Base-by-base conservation (phyloP, 2,797 vertebrate species). In the Manis crassicaudata region DNA sequence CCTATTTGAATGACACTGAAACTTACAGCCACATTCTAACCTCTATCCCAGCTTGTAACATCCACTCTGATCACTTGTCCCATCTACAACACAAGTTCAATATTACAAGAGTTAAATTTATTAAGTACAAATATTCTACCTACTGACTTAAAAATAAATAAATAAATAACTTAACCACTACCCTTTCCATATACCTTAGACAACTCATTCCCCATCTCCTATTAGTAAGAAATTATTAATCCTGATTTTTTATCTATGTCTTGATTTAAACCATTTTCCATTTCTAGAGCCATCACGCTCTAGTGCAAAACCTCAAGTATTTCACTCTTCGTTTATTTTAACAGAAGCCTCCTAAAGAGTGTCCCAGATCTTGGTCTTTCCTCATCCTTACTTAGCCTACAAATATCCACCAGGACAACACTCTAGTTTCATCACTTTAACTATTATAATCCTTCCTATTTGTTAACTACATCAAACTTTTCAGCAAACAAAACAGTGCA, bases 41-140 rank as follows among this genome's bases (percentile, higher is more conserved):
- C 87, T 79, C 58, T 68, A 46, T 68, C 58, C 35, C 43, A 77
- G 20, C 52, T 83, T 32, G 17, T 37, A 90, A 75, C 52, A 94
- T 54, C 56, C 73, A 68, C 54, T 89, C 63, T n/a, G 75, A 17
- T 67, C 18, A 50, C 8, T 81, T 6, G 16, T 63, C 35, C 52
- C 62, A 77, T 52, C 70, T 86, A 76, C 16, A 79, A 40, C 0
- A 4, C 81, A 83, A 91, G 29, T 14, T 88, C 75, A 93, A 96
- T 9, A 20, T 73, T 79, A 63, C 0, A 87, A 90, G 37, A 92
- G 90, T 63, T 65, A 60, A 89, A 62, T 4, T 92, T 68, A 84
- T 40, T 89, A 85, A 43, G n/a, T 85, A 94, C 82, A 85, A 83
- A 76, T 84, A 73, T 92, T 95, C 76, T 73, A 90, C n/a, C 23